Evolutionary conservation across 2,888 invertebrate genomes (phyloP).

Genomic region (Leptopilina syphax): DNA sequence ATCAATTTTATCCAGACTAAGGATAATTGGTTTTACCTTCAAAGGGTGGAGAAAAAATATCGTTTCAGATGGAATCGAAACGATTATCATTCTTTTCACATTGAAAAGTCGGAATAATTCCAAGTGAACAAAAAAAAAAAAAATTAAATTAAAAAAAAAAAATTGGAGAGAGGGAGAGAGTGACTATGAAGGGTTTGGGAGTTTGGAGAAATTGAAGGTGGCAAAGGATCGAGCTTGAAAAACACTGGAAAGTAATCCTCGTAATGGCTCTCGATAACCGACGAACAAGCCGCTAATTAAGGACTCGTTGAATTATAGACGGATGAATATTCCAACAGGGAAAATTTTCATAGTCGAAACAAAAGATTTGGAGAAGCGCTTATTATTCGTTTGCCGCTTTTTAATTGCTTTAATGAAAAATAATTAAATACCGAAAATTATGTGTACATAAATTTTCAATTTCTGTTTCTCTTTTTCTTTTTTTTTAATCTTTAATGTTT

Average conservation of each 20-base stretch:
- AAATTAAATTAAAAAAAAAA: slow-evolving; percentile 2
- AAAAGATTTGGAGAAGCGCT: slow-evolving; percentile 9
- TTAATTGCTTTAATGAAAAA: slow-evolving; percentile 11
- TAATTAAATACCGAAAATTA: background rate
- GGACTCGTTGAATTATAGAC: slow-evolving; percentile 62
- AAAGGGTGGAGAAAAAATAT: background rate
- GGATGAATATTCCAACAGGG: slow-evolving; percentile 49
- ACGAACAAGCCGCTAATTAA: slow-evolving; percentile 59
- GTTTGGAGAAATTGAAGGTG: slow-evolving; percentile 46
- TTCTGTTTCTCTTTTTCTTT: too few relatives aligned
- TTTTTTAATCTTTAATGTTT: too few relatives aligned
- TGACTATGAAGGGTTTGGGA: background rate
- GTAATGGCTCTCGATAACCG: slow-evolving; percentile 63
- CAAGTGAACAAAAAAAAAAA: slow-evolving; percentile 39
- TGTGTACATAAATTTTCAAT: background rate
- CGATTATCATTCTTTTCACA: slow-evolving; percentile 16
- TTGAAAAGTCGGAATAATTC: slow-evolving; percentile 25
- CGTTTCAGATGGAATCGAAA: slow-evolving; percentile 20
- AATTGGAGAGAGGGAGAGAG: too few relatives aligned
- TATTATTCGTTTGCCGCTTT: slow-evolving; percentile 18
- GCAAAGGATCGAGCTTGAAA: slow-evolving; percentile 49
- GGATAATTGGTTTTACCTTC: slow-evolving; percentile 2
- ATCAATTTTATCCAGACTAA: background rate
- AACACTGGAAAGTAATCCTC: slow-evolving; percentile 64
- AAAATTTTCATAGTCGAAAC: slow-evolving; percentile 48